Evolutionary conservation across 2,888 invertebrate species (phyloP), one percentile per base, ranked within the genome.

Genomic region (Shargacucullia verbasci): DNA sequence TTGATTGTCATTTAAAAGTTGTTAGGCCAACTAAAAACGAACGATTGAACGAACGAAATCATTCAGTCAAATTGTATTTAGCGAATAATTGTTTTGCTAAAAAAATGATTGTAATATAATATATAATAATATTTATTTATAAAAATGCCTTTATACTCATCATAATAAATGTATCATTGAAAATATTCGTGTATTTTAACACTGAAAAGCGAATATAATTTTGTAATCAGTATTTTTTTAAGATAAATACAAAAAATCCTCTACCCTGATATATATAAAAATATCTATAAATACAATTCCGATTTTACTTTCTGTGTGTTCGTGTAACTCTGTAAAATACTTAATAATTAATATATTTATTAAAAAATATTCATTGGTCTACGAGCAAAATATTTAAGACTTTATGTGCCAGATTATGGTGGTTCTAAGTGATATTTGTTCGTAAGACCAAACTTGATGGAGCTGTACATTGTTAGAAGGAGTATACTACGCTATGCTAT

Each of bases 401-500:
- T 12, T n/a, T n/a, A 13, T 12, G 13, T 9, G 27, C 15, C 57
- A 39, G 41, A 35, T 52, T 55, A 40, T 13, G 33, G 11, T 39
- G 35, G 70, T 55, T 55, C 37, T 40, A 11, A 43, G 38, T 60
- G 33, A 45, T 47, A 58, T 65, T 62, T 68, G 70, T 70, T 64
- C 59, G 70, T 11, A 8, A 20, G 52, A 59, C 65, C 59, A 61
- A 57, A 52, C 63, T 61, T 69, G 64, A 65, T 46, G 59, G 57
- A 59, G 61, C 64, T 78, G 78, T 76, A 76, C 66, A 81, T 74
- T 76, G 55, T 67, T 72, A 72, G 68, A 80, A 69, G 73, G 80
- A 78, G 75, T 76, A 74, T 79, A 76, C 81, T 85, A 86, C 64
- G 87, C 88, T 89, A 86, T 71, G 88, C 90, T 90, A 85, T 85